phyloP scores from a whole-genome alignment of 2,888 invertebrate genomes.

The Agriotes lineatus region DNA sequence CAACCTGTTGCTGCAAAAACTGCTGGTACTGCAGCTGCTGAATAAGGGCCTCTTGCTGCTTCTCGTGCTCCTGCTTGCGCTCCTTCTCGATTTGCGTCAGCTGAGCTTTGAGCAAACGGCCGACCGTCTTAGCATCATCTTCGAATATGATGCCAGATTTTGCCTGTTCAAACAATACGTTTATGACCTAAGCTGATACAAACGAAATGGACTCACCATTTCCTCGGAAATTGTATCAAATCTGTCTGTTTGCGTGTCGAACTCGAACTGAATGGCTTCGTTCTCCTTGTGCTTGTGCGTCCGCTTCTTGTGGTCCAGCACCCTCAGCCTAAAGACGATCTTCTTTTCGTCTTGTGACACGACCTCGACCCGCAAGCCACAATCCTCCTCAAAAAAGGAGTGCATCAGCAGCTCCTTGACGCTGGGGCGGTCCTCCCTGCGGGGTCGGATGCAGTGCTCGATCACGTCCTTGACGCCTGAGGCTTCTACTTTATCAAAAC shows the following conservation, averaged over 20 bases:
- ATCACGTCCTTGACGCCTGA: conserved; percentile 96
- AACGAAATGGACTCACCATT: conserved; percentile 74
- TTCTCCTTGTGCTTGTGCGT: conserved; percentile 98
- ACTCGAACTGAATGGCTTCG: conserved; percentile 99
- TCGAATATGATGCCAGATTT: conserved; percentile 95
- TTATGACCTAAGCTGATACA: neutral
- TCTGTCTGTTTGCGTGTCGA: conserved; percentile 91
- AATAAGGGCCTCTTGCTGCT: conserved; percentile 64
- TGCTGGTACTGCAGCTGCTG: conserved; percentile 72
- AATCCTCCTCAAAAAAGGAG: conserved; percentile 97
- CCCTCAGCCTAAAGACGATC: conserved; percentile 91
- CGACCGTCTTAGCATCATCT: conserved; percentile 93
- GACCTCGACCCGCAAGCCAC: conserved; percentile 82
- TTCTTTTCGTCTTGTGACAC: conserved; percentile 76
- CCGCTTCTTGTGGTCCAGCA: conserved; percentile 96
- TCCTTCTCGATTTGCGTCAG: conserved; percentile 78
- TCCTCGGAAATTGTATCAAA: conserved; percentile 95
- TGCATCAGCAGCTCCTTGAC: conserved; percentile 95
- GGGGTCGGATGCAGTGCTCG: conserved; percentile 92
- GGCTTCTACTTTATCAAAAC: conserved; percentile 95
- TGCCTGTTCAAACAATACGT: conserved; percentile 63
- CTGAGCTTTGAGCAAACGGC: conserved; percentile 91
- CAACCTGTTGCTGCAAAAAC: conserved; percentile 71
- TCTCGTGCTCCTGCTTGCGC: conserved; percentile 69
- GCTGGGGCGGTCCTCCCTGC: conserved; percentile 90